phyloP scores from a whole-genome alignment of 2,888 invertebrate genomes.

The Tipula vernalis region DNA sequence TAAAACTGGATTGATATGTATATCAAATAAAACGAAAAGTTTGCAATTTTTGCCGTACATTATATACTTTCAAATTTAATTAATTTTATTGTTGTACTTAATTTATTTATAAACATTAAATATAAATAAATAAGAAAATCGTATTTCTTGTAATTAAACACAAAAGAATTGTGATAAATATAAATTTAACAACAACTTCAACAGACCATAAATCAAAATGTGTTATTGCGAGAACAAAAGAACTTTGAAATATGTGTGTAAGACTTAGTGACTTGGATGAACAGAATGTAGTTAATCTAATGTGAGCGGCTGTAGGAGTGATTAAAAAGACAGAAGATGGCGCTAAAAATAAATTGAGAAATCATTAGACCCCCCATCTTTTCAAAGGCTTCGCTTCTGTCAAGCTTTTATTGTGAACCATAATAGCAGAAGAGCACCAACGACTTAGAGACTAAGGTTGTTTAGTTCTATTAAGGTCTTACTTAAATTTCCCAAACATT shows the following conservation, averaged over 20 bases:
- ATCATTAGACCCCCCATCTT: too few relatives aligned
- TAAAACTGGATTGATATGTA: neutral
- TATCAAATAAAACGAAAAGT: neutral
- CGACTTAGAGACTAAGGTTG: too few relatives aligned
- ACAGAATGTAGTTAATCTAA: neutral
- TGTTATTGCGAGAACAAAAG: neutral
- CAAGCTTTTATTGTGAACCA: too few relatives aligned
- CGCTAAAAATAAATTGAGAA: too few relatives aligned
- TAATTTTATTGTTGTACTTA: neutral
- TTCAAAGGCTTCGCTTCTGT: too few relatives aligned
- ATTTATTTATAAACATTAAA: neutral
- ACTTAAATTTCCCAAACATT: too few relatives aligned
- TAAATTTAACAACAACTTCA: neutral
- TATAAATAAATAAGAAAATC: neutral
- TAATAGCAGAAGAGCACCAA: too few relatives aligned
- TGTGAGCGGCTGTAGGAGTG: too few relatives aligned
- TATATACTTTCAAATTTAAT: neutral
- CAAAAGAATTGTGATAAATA: neutral
- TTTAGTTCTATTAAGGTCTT: too few relatives aligned
- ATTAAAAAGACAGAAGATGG: too few relatives aligned
- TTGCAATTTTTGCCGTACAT: neutral
- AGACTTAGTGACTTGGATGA: neutral
- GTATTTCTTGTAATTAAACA: neutral
- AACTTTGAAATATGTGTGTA: neutral
- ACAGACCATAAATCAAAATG: neutral